Conservation (phyloP, 2,113 vertebrate species). For the Pterocles burchelli region DNA sequence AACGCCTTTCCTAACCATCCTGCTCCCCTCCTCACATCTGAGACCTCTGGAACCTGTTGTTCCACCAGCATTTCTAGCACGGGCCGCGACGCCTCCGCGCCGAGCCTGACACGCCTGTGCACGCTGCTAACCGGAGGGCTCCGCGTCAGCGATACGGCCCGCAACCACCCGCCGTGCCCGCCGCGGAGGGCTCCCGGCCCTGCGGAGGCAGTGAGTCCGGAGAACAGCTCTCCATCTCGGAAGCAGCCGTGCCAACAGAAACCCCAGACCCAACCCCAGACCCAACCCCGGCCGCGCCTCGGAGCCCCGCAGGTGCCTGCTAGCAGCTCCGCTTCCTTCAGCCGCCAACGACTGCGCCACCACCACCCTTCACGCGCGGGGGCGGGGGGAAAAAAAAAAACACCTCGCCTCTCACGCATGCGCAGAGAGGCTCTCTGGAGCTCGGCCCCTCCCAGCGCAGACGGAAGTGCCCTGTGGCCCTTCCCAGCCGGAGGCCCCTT, state of each 20-base stretch:
- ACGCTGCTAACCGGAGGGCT: rapidly evolving
- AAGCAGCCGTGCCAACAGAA: rapidly evolving
- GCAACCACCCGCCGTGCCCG: not conserved
- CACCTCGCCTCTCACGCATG: not conserved
- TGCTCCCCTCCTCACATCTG: not conserved
- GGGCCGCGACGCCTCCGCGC: not conserved
- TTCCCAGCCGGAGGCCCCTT: not conserved
- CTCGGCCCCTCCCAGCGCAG: not conserved
- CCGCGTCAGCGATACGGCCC: rapidly evolving
- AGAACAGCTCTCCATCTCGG: rapidly evolving
- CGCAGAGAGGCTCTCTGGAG: not conserved
- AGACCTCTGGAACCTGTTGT: rapidly evolving
- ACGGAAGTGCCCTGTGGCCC: not conserved
- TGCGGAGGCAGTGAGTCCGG: rapidly evolving
- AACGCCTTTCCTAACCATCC: not conserved
- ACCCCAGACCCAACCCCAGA: rapidly evolving
- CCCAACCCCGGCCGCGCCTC: rapidly evolving
- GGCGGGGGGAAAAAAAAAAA: too few species aligned
- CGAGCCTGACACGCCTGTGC: not conserved
- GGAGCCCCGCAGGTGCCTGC: rapidly evolving
- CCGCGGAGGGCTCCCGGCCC: not conserved
- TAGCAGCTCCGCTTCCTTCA: too few species aligned
- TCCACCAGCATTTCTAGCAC: not conserved
- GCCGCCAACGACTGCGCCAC: not conserved
- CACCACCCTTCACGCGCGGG: not conserved